Evolutionary conservation across 2,113 vertebrate genomes (phyloP).

Genomic region (Microtus oregoni): DNA sequence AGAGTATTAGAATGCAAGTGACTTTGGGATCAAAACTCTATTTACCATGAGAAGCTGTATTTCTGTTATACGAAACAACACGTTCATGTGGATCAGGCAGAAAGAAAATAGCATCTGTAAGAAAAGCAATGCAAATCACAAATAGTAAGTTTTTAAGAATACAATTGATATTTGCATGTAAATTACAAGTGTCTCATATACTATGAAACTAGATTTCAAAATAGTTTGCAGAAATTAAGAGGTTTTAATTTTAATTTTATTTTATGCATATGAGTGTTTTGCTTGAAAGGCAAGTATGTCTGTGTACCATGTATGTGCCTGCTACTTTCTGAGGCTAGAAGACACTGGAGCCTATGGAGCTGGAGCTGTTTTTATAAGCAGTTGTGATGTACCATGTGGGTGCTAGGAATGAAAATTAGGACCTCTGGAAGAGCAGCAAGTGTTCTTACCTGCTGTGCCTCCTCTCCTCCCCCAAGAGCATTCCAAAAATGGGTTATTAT

Average conservation of each 20-base stretch:
- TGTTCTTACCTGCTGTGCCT: background rate
- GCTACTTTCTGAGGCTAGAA: background rate
- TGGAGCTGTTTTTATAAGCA: background rate
- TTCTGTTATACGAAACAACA: background rate
- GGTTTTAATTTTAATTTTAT: background rate
- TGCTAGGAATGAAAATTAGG: background rate
- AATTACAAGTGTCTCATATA: background rate
- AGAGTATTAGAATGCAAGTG: background rate
- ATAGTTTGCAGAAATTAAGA: background rate
- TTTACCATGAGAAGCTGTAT: background rate
- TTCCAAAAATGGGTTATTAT: background rate
- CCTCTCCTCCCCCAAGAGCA: background rate
- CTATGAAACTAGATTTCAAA: background rate
- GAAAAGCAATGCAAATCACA: background rate
- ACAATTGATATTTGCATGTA: background rate
- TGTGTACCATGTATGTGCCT: background rate
- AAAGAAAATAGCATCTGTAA: background rate
- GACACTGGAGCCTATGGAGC: background rate
- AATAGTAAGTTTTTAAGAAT: background rate
- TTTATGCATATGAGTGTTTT: background rate
- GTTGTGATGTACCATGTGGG: background rate
- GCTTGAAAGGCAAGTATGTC: background rate
- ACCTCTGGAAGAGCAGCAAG: background rate
- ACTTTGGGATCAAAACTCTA: background rate
- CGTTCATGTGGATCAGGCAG: background rate